Evolutionary conservation across 2,797 vertebrate genomes (phyloP), one percentile per base, ranked within the genome.

Genomic region (Syncerus caffer): DNA sequence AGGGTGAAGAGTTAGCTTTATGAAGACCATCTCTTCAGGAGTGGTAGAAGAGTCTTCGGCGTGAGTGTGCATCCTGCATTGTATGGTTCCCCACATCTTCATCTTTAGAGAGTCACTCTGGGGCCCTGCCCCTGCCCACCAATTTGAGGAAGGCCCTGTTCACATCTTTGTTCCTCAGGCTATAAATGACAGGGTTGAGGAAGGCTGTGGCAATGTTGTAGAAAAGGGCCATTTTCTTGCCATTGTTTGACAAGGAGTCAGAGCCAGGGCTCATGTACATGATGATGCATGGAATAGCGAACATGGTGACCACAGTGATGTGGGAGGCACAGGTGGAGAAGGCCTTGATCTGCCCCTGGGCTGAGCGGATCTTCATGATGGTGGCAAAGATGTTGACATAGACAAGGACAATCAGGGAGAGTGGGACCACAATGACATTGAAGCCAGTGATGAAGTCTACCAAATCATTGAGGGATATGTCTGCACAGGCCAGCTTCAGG

Each of bases 301-400:
- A 98, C 60, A 93, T 93, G 16, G 93, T 97, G 67, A 98, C 97
- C 13, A 97, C 96, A 5, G 64, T 21, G n/a, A 67, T 21, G 1
- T 67, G 64, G 64, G 64, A 67, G n/a, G 17, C 9, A 34, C 98
- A 98, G 57, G 98, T 97, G 2, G 97, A 98, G 74, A 98, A 98
- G 51, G 98, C 97, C 85, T 98, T 98, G 74, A 71, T 79, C 27
- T 51, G 60, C 1, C 98, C 97, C 25, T 96, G 96, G 3, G 53
- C 86, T n/a, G 98, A 98, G 29, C 2, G 79, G 7, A 98, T 98
- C 85, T 88, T 97, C 89, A 98, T 34, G 80, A 98, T 94, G 76
- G 95, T 45, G 16, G 80, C 55, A 76, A 98, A 94, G 91, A 98
- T 98, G 90, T 94, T 97, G 67, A 89, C 90, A 21, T 96, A 98